A percentile compares a stretch with the other conserved stretches of the same genome.
These are phyloP conservation scores for Periophthalmus modestus DNA, from an alignment of 2,113 vertebrate species.

Conservation along the genomic window DNA sequence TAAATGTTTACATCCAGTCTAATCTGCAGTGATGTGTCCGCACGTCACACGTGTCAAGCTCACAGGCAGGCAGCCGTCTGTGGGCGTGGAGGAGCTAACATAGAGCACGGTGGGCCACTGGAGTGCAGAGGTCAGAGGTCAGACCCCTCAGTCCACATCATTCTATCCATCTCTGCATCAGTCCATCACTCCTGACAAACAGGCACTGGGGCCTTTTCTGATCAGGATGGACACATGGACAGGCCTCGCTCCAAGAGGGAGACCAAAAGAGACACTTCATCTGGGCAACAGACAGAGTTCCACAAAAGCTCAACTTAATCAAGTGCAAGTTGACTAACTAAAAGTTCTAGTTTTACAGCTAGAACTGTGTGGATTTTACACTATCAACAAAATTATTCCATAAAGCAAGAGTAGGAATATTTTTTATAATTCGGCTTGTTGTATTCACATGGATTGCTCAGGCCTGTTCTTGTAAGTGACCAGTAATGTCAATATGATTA, in stretches of 20 bases:
- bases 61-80: slow-evolving; percentile 39
- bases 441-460: background rate
- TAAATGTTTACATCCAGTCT: slow-evolving; percentile 38
- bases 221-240: slow-evolving; percentile 78
- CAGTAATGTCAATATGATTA: background rate
- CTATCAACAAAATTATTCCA: background rate
- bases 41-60: slow-evolving; percentile 54
- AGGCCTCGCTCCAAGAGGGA: slow-evolving; percentile 76
- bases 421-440: background rate
- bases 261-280: slow-evolving; percentile 18
- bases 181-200: slow-evolving; percentile 54
- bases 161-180: slow-evolving; percentile 20
- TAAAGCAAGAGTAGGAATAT: no score
- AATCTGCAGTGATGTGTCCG: slow-evolving; percentile 50
- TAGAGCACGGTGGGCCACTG: slow-evolving; percentile 54
- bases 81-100: slow-evolving; percentile 44
- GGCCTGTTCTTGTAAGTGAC: background rate
- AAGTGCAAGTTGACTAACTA: background rate
- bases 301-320: background rate
- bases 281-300: background rate
- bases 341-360: background rate
- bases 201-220: slow-evolving; percentile 79
- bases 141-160: slow-evolving; percentile 22
- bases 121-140: slow-evolving; percentile 71
- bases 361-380: background rate